Base-by-base conservation (phyloP, 2,797 vertebrate genomes). In the Manis pentadactyla region DNA sequence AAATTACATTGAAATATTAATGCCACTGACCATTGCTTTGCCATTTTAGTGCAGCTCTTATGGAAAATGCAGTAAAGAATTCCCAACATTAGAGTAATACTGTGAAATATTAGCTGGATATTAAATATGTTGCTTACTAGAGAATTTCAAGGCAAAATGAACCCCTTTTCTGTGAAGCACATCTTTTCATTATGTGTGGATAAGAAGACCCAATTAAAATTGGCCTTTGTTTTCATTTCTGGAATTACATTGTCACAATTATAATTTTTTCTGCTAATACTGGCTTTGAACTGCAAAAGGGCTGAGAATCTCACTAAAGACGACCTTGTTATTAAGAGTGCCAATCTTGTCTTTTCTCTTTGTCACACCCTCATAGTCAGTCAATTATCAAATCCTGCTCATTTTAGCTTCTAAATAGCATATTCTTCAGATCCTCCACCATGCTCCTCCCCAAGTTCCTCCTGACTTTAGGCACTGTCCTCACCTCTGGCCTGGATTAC, bases 1-100 rank as follows among this genome's bases (percentile, higher is more conserved):
- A 96, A 92, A 85, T 37, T 66, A 69, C 92, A 98, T 98, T 98
- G 96, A 97, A 97, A 97, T 87, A 97, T 96, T 97, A 97, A 97
- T 97, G 96, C 79, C 94, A 55, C 85, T 96, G 96, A 97, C 97
- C 97, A 95, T 31, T 83, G 87, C 79, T 94, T 71, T 97, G 86
- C 75, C 49, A 95, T 75, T 94, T 97, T 94, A 97, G 92, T 90
- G 87, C 64, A 93, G 69, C 0, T 2, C 37, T 96, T 96, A 87
- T 39, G 66, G 88, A 97, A 95, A 97, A 97, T 42, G 69, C 51
- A 96, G 74, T 95, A 96, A 97, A 96, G 97, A 51, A 97, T 95
- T 71, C 7, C 19, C 0, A 97, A 88, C 49, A 37, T 55, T 25
- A 95, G 81, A 93, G 89, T 57, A 81, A 15, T 59, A 79, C 27